Percentiles rank a stretch among this genome's conserved stretches.
These are phyloP conservation scores for Arctocebus calabarensis DNA, from an alignment of 2,797 vertebrate genomes.

Conservation along the genomic window DNA sequence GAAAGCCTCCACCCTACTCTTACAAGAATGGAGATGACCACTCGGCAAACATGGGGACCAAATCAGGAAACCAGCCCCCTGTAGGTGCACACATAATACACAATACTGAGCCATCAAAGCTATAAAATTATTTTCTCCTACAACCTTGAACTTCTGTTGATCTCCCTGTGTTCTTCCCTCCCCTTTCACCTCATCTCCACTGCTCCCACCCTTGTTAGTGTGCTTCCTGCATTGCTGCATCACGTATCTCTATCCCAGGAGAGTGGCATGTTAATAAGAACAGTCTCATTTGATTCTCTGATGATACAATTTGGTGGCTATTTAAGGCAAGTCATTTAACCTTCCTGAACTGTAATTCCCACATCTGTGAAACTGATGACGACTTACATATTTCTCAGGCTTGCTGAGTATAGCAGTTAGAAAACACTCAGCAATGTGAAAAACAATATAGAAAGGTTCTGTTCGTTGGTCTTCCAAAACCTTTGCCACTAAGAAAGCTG, in stretches of 20 bases:
- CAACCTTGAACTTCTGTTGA: neutral
- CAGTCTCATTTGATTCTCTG: constrained; percentile 43
- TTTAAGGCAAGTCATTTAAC: constrained; percentile 72
- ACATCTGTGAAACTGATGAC: constrained; percentile 70
- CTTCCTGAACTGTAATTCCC: constrained; percentile 62
- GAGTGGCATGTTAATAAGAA: constrained; percentile 43
- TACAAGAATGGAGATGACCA: neutral
- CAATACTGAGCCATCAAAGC: neutral
- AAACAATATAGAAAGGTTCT: constrained; percentile 2
- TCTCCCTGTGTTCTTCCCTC: neutral
- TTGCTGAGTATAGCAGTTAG: constrained; percentile 71
- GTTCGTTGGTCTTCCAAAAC: neutral
- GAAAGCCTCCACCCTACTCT: neutral
- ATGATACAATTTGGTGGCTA: constrained; percentile 56
- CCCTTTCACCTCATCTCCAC: neutral
- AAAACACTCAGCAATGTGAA: constrained; percentile 47
- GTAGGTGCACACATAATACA: neutral
- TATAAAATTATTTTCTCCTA: neutral
- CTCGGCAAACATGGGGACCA: neutral
- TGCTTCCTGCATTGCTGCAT: constrained; percentile 21
- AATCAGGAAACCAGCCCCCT: neutral
- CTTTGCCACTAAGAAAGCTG: neutral
- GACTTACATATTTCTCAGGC: constrained; percentile 57
- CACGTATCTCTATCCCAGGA: constrained; percentile 52
- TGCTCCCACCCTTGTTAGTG: neutral